A percentile compares a stretch with the other conserved stretches of the same genome.
Evolutionary conservation across 1,140 invertebrate species (phyloP).

Genomic region (Cyphomyrmex costatus): DNA sequence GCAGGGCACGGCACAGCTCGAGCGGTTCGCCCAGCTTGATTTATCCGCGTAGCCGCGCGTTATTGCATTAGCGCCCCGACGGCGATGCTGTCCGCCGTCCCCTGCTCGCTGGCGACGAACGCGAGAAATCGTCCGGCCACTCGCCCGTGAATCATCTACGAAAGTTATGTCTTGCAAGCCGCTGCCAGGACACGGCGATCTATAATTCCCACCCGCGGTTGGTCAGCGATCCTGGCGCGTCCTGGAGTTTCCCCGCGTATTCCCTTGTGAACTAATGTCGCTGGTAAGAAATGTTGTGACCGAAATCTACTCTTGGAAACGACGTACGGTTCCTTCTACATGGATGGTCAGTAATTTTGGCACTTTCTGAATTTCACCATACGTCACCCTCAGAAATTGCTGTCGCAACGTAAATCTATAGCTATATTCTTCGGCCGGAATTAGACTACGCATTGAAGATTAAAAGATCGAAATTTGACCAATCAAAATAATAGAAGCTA

Average conservation of each 20-base stretch:
- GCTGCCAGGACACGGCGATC: constrained; percentile 66
- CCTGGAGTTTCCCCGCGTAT: neutral
- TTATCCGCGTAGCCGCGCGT: constrained; percentile 83
- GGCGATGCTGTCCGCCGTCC: constrained; percentile 61
- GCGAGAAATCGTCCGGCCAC: constrained; percentile 63
- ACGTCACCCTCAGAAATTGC: neutral
- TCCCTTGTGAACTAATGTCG: constrained; percentile 5
- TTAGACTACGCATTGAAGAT: too few relatives aligned
- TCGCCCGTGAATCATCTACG: constrained; percentile 77
- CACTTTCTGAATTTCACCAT: neutral
- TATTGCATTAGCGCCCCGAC: constrained; percentile 83
- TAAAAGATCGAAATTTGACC: too few relatives aligned
- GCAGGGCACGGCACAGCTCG: constrained; percentile 39
- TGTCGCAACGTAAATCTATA: constrained; percentile 5
- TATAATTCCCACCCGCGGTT: constrained; percentile 42
- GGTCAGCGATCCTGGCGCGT: constrained; percentile 53
- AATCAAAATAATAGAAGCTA: too few relatives aligned
- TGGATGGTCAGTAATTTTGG: neutral
- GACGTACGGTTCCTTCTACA: neutral
- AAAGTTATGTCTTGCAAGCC: constrained; percentile 76
- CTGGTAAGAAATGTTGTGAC: neutral
- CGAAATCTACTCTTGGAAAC: neutral
- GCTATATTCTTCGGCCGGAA: too few relatives aligned
- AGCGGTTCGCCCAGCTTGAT: constrained; percentile 80
- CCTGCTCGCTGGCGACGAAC: constrained; percentile 45